Conservation (phyloP, 2,797 vertebrate genomes). For the Eurystomus glaucurus region DNA sequence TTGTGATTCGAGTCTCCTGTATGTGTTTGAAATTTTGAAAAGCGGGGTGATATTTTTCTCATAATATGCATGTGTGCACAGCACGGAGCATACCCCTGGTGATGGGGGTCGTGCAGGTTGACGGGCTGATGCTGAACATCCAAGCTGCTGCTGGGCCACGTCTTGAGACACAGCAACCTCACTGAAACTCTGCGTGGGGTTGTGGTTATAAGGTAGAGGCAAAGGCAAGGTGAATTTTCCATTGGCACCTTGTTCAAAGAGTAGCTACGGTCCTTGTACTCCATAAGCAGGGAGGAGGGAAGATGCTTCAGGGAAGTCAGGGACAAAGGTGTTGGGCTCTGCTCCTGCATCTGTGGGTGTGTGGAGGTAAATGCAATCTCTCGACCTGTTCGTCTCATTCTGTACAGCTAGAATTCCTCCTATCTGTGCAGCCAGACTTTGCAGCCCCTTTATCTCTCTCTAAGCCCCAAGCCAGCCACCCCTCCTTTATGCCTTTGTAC, state of each 20-base stretch:
- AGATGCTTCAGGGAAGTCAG: neutral
- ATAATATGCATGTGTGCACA: fast-evolving
- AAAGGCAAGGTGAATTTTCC: neutral
- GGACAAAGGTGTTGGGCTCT: neutral
- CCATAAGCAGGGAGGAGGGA: neutral
- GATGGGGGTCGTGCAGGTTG: neutral
- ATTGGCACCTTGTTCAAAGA: neutral
- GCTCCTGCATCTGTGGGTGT: fast-evolving
- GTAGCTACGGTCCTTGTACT: neutral
- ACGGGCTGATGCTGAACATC: neutral
- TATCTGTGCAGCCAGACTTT: constrained; percentile 54
- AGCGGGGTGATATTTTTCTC: neutral
- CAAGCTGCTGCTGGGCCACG: neutral
- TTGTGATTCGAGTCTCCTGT: neutral
- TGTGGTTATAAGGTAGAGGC: neutral
- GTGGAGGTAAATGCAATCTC: neutral
- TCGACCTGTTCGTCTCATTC: neutral
- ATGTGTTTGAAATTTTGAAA: neutral
- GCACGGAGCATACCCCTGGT: neutral
- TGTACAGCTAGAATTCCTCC: constrained; percentile 21
- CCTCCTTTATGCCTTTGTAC: constrained; percentile 51
- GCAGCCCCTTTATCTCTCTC: constrained; percentile 73
- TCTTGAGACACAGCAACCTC: neutral
- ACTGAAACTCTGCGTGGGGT: fast-evolving
- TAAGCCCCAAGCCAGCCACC: constrained; percentile 57